Base-by-base conservation (phyloP, 2,888 invertebrate species). In the Sinodicranocentrus sp. region DNA sequence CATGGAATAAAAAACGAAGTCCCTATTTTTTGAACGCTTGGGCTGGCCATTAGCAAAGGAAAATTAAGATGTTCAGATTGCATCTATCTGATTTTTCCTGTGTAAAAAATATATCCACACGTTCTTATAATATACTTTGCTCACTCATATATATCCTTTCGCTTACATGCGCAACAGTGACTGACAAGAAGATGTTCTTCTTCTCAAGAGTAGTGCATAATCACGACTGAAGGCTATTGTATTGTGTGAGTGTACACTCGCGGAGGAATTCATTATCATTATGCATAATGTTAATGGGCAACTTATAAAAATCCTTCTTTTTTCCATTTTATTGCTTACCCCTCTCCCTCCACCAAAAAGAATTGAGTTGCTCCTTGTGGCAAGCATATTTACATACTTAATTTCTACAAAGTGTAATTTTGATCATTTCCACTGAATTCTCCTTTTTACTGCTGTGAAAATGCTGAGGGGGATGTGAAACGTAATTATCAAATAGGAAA, bases 351-450 rank as follows among this genome's bases (percentile, higher is more conserved):
- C 43, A 68, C 44, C 19, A 71, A 54, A 19, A 70, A 17, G 23
- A 54, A 15, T 19, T 65, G n/a, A n/a, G 28, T 61, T 63, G 6
- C 75, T 77, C 76, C 76, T 73, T 77, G 67, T 67, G 65, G 76
- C 76, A 77, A 67, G 67, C 39, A 54, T 77, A 77, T 77, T 77
- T 77, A 77, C 76, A 77, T 77, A 77, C 67, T 77, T 77, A 77
- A 77, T 77, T 77, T 77, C 57, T 67, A 33, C 33, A 77, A 77
- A 65, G 76, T 67, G 57, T 77, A 77, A 77, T 77, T 77, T 77
- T 77, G 57, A 75, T 28, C 17, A 75, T 75, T 75, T 76, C 39
- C 44, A 19, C 10, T 54, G 57, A 3, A 48, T 28, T 33, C 65
- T 77, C 57, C 57, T 26, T 57, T 57, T 67, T 77, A 63, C 48